Conservation (phyloP, 2,797 vertebrate genomes). For the Prionace glauca region DNA sequence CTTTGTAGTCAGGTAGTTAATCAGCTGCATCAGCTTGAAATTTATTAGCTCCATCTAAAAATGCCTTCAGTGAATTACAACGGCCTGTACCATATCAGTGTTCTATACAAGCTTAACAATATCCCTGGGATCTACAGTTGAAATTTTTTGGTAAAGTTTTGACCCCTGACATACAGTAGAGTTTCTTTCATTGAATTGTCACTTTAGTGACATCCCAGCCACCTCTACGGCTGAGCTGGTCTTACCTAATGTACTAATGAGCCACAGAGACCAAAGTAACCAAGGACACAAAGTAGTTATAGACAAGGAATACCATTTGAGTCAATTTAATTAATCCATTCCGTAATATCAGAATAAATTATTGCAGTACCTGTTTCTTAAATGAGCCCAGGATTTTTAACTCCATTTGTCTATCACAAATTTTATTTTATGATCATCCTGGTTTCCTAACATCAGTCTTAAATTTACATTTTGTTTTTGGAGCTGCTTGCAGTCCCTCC, state of each 20-base stretch:
- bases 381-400: neutral
- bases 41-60: neutral
- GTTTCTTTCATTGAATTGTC: neutral
- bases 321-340: neutral
- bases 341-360: neutral
- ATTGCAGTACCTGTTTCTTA: neutral
- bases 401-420: neutral
- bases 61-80: neutral
- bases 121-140: neutral
- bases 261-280: neutral
- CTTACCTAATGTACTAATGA: neutral
- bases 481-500: neutral
- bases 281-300: neutral
- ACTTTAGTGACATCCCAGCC: neutral
- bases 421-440: neutral
- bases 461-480: neutral
- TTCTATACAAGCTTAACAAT: neutral
- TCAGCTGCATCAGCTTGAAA: neutral
- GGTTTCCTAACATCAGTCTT: neutral
- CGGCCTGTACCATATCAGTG: neutral
- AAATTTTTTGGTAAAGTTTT: neutral
- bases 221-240: neutral
- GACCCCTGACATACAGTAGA: neutral
- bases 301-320: neutral
- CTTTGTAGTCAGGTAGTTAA: neutral